Conservation (phyloP, 2,888 invertebrate genomes). For the Campoletis raptor region DNA sequence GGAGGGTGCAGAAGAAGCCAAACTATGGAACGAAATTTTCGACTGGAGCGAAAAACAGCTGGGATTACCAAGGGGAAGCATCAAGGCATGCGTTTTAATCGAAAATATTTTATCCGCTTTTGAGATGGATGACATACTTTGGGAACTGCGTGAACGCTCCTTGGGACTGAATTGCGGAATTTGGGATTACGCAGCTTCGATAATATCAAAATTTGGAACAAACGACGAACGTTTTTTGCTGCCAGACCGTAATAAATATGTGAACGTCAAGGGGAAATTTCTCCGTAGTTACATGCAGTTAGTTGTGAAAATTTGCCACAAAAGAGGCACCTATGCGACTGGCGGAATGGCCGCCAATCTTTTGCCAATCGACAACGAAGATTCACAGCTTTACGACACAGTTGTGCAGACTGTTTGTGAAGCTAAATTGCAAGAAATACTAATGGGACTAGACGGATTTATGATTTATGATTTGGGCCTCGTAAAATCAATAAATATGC, state of each 20-base stretch:
- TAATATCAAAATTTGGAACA: slow-evolving; percentile 88
- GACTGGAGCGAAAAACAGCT: slow-evolving; percentile 87
- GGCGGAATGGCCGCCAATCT: slow-evolving; percentile 90
- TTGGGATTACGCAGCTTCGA: slow-evolving; percentile 91
- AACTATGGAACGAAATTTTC: slow-evolving; percentile 90
- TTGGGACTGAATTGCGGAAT: slow-evolving; percentile 91
- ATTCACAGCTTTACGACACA: slow-evolving; percentile 80
- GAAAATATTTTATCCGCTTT: slow-evolving; percentile 90
- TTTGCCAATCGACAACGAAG: slow-evolving; percentile 83
- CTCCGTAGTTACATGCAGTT: slow-evolving; percentile 88
- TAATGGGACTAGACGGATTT: slow-evolving; percentile 89
- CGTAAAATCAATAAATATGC: slow-evolving; percentile 87
- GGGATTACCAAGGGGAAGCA: slow-evolving; percentile 87
- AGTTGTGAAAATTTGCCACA: slow-evolving; percentile 87
- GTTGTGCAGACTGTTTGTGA: slow-evolving; percentile 85
- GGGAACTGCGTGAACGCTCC: slow-evolving; percentile 88
- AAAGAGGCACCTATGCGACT: slow-evolving; percentile 88
- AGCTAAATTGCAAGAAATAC: slow-evolving; percentile 87
- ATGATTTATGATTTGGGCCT: slow-evolving; percentile 89
- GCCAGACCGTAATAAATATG: slow-evolving; percentile 89
- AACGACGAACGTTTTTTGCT: slow-evolving; percentile 87
- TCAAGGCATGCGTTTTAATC: slow-evolving; percentile 90
- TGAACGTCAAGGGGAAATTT: slow-evolving; percentile 89
- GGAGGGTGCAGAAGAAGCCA: slow-evolving; percentile 88
- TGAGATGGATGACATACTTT: slow-evolving; percentile 90